Evolutionary conservation across 2,888 invertebrate genomes (phyloP).

Genomic region (Hydraecia micacea): DNA sequence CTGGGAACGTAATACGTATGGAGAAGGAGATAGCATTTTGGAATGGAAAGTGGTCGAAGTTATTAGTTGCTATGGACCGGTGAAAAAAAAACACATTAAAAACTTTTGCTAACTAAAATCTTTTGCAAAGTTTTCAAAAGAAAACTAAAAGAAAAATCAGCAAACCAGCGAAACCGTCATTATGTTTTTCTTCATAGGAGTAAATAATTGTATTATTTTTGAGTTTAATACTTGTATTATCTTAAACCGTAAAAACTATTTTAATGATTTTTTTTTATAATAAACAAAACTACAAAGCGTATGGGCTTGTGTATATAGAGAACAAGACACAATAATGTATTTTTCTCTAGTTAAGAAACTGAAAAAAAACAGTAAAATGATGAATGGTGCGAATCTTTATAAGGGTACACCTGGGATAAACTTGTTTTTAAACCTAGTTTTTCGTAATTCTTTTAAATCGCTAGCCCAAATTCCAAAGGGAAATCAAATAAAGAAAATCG

Average conservation of each 20-base stretch:
- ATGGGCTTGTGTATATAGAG: not conserved
- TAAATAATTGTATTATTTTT: too few relatives aligned
- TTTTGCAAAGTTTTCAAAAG: too few relatives aligned
- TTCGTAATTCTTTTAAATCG: not conserved
- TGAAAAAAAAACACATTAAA: too few relatives aligned
- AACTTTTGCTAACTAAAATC: too few relatives aligned
- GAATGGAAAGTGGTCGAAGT: not conserved
- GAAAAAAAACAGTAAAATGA: not conserved
- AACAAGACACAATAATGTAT: not conserved
- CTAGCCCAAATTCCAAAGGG: not conserved
- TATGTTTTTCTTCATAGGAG: too few relatives aligned
- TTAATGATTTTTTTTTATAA: too few relatives aligned
- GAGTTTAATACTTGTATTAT: too few relatives aligned
- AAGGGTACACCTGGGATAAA: not conserved
- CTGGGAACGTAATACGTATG: slow-evolving; percentile 38
- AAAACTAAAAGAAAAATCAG: too few relatives aligned
- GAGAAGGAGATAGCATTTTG: not conserved
- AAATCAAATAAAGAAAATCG: not conserved
- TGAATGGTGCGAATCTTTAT: too few relatives aligned
- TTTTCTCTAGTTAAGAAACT: not conserved
- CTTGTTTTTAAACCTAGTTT: not conserved
- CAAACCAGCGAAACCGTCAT: too few relatives aligned
- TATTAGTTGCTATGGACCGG: not conserved
- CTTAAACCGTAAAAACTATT: not conserved
- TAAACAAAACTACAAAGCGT: too few relatives aligned